A percentile compares a stretch with the other conserved stretches of the same genome.
Evolutionary conservation across 2,888 invertebrate species (phyloP).

Genomic region (Tuberolachnus salignus): DNA sequence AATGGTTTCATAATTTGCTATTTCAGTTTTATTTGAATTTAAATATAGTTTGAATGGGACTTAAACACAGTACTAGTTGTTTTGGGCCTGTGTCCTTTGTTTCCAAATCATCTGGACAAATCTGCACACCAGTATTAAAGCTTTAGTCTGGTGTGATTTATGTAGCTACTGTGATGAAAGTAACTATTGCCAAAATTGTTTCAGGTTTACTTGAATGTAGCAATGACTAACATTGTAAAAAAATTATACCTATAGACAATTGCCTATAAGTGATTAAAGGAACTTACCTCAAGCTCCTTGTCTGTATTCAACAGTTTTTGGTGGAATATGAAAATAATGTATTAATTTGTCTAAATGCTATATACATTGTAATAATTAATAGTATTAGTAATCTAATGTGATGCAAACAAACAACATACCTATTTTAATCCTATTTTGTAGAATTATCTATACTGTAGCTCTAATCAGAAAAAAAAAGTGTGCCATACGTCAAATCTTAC

Average conservation of each 20-base stretch:
- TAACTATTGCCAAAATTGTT: neutral
- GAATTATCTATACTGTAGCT: too few species aligned
- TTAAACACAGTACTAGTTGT: neutral
- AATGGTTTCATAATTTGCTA: too few species aligned
- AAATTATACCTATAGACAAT: neutral
- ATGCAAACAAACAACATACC: too few species aligned
- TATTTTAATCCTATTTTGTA: too few species aligned
- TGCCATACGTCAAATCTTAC: too few species aligned
- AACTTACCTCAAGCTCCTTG: neutral
- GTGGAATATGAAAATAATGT: conserved; percentile 7
- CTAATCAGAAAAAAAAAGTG: too few species aligned
- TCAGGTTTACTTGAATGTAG: conserved; percentile 10
- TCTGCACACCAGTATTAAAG: conserved; percentile 6
- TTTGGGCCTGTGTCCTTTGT: conserved; percentile 2
- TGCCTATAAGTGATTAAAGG: neutral
- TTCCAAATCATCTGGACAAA: conserved; percentile 9
- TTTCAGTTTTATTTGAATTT: neutral
- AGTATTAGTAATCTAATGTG: too few species aligned
- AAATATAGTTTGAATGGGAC: neutral
- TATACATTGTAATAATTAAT: too few species aligned
- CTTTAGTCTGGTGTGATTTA: neutral
- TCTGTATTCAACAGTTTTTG: conserved; percentile 3
- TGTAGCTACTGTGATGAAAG: neutral
- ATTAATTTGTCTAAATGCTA: neutral
- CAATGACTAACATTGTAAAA: conserved; percentile 11